Evolutionary conservation across 2,797 vertebrate species (phyloP), one percentile per base, ranked within the genome.

Genomic region (Uromys caudimaculatus): DNA sequence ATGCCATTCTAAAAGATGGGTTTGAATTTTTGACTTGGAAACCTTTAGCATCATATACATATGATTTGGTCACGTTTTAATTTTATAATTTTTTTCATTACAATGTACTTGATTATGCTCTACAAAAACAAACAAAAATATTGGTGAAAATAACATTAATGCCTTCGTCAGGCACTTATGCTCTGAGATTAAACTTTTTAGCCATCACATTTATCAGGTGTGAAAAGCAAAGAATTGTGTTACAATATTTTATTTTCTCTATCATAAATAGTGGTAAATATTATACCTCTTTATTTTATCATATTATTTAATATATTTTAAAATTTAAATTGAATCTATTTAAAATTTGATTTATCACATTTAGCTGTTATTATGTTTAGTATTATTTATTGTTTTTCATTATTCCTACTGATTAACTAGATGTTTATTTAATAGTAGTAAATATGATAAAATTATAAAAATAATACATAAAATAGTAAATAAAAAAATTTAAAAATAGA

Each of bases 171-270:
- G 88, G 41, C 1, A 84, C 2, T 95, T 88, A 24, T 79, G 29
- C 32, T 94, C 41, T 87, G 17, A 93, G 24, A 73, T 78, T 1
- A n/a, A 73, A 95, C 29, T 47, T 44, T 56, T 81, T n/a, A 79
- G 50, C 13, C 23, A 21, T 84, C 67, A n/a, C 3, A 75, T 60
- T 75, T 92, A 60, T 23, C 17, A 71, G 23, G 17, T 52, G 29
- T n/a, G 21, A 47, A 91, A 60, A 60, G 2, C n/a, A 93, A 76
- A 73, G 76, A 1, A 84, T 73, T 21, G 6, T 71, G 0, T 13
- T 16, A 27, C 10, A 91, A 56, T 89, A 75, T 79, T 95, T 79
- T 93, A 35, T 27, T 96, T 95, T 96, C 14, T 85, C 19, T 89
- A 41, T 75, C 4, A 91, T 7, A 88, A 89, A 93, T n/a, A 69